Evolutionary conservation across 2,888 invertebrate species (phyloP).

Genomic region (Stenurella melanura): DNA sequence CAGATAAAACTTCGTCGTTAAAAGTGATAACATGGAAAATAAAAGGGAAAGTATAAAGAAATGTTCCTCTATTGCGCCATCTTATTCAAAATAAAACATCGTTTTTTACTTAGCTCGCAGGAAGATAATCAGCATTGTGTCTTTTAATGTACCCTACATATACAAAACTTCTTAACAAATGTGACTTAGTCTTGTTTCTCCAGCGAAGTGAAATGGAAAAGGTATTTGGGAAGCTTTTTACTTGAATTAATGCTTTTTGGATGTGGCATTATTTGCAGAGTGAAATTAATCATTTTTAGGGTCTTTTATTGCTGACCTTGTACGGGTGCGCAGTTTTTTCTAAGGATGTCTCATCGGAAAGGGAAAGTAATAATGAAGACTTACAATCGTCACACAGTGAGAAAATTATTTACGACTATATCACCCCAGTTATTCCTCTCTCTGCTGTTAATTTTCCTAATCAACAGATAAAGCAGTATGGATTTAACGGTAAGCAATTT

Average conservation of each 20-base stretch:
- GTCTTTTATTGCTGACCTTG: slow-evolving; percentile 12
- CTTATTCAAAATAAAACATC: slow-evolving; percentile 32
- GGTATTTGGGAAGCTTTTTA: slow-evolving; percentile 26
- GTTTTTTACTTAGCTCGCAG: slow-evolving; percentile 39
- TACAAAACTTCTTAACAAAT: slow-evolving; percentile 17
- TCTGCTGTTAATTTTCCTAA: slow-evolving; percentile 23
- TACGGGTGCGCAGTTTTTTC: slow-evolving; percentile 26
- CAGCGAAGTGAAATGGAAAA: slow-evolving; percentile 27
- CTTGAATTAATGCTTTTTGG: slow-evolving; percentile 20
- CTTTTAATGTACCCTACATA: slow-evolving; percentile 35
- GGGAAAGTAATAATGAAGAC: slow-evolving; percentile 30
- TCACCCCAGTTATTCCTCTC: slow-evolving; percentile 41
- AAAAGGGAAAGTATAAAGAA: slow-evolving; percentile 37
- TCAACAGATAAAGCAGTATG: slow-evolving; percentile 9
- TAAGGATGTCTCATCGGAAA: slow-evolving; percentile 14
- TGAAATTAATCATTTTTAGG: slow-evolving; percentile 27
- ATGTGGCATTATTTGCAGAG: background rate
- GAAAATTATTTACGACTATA: slow-evolving; percentile 45
- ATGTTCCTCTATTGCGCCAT: slow-evolving; percentile 32
- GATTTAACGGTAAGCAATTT: slow-evolving; percentile 29
- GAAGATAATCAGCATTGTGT: slow-evolving; percentile 40
- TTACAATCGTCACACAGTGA: slow-evolving; percentile 42
- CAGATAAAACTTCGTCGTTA: background rate
- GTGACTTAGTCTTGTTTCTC: slow-evolving; percentile 20
- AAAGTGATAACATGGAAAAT: slow-evolving; percentile 28